phyloP scores from a whole-genome alignment of 2,888 invertebrate species.

The Octonoba sinensis region DNA sequence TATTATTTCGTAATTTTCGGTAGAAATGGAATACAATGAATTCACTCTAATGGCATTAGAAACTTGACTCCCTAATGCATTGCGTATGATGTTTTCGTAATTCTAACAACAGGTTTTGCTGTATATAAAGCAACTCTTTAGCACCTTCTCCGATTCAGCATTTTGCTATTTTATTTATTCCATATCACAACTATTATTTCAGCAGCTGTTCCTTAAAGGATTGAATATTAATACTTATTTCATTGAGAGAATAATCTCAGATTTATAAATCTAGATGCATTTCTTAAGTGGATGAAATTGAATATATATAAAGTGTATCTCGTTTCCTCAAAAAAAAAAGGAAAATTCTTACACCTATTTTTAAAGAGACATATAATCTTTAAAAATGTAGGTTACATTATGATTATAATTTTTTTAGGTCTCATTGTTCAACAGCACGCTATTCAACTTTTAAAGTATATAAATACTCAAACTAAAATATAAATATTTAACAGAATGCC shows the following conservation, averaged over 20 bases:
- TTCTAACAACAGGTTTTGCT: conserved; percentile 38
- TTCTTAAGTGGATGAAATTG: background rate
- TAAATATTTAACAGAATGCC: too few relatives aligned
- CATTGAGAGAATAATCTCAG: background rate
- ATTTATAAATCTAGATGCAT: background rate
- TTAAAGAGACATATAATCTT: too few relatives aligned
- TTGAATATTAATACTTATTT: too few relatives aligned
- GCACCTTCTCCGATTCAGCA: background rate
- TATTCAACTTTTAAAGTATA: too few relatives aligned
- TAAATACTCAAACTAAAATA: too few relatives aligned
- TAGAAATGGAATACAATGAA: too few relatives aligned
- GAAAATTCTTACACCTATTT: too few relatives aligned
- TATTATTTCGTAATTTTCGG: too few relatives aligned
- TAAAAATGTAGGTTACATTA: too few relatives aligned
- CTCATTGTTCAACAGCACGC: too few relatives aligned
- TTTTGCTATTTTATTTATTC: conserved; percentile 54
- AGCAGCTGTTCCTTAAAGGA: conserved; percentile 43
- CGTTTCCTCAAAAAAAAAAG: background rate
- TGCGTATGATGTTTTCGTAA: conserved; percentile 35
- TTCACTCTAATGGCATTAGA: too few relatives aligned
- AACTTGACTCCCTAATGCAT: conserved; percentile 21
- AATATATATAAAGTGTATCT: background rate
- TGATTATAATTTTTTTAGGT: too few relatives aligned
- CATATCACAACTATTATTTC: conserved; percentile 17
- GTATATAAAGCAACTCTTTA: conserved; percentile 53